Evolutionary conservation across 2,113 vertebrate species (phyloP).

Genomic region (Zingel zingel): DNA sequence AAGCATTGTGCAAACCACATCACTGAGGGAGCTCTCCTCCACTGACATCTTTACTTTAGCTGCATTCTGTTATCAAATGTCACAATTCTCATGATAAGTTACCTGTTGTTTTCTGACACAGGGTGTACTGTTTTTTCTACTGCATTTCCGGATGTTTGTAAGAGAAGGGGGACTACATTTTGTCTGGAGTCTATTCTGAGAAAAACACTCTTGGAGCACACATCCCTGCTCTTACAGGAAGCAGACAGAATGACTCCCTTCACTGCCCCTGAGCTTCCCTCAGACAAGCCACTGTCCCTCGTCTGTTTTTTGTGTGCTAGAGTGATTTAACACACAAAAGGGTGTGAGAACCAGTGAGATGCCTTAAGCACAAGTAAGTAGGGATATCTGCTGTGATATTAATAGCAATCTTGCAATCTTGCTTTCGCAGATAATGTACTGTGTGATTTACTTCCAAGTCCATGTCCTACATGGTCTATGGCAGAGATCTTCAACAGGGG

Average conservation of each 20-base stretch:
- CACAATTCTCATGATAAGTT: slow-evolving; percentile 15
- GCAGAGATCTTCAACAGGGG: too few relatives aligned
- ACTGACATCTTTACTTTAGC: background rate
- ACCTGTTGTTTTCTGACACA: slow-evolving; percentile 59
- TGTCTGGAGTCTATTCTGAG: slow-evolving; percentile 77
- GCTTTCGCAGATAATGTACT: slow-evolving; percentile 5
- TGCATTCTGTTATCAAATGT: slow-evolving; percentile 13
- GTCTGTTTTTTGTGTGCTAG: slow-evolving; percentile 34
- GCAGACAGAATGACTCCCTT: slow-evolving; percentile 86
- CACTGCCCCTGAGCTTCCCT: slow-evolving; percentile 64
- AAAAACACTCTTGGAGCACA: slow-evolving; percentile 69
- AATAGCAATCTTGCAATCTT: slow-evolving; percentile 25
- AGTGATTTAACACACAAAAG: slow-evolving; percentile 46
- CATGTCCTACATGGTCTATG: background rate
- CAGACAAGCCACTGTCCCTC: slow-evolving; percentile 57
- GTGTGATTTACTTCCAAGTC: slow-evolving; percentile 12
- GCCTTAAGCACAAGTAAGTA: slow-evolving; percentile 17
- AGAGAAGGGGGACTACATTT: slow-evolving; percentile 72
- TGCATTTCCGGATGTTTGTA: slow-evolving; percentile 74
- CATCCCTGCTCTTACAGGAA: slow-evolving; percentile 87
- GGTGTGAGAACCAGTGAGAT: slow-evolving; percentile 69
- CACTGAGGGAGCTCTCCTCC: background rate
- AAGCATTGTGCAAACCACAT: background rate
- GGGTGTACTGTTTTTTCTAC: slow-evolving; percentile 49
- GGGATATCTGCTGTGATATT: slow-evolving; percentile 19